These are phyloP conservation scores for Trogon melanurus DNA, from an alignment of 2,113 vertebrate species.

Conservation along the genomic window DNA sequence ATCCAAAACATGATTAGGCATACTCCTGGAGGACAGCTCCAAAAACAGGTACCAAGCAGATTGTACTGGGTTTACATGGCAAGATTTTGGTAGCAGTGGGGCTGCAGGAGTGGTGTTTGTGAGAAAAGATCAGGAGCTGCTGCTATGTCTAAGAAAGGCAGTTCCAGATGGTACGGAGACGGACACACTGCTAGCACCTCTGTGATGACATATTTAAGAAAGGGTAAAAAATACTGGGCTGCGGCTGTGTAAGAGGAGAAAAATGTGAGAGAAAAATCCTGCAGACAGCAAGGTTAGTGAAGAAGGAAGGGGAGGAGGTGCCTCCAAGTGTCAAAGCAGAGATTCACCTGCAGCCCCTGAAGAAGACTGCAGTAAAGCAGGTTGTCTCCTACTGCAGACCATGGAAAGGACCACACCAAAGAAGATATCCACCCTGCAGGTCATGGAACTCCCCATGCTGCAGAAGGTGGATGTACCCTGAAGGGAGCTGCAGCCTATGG, in stretches of 20 bases:
- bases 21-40: not conserved
- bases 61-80: fast-evolving
- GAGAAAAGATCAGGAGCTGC: not conserved
- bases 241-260: not conserved
- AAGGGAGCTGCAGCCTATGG: not conserved
- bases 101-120: not conserved
- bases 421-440: not conserved
- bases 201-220: not conserved
- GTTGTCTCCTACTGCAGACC: not conserved
- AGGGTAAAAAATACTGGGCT: not conserved
- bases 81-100: not conserved
- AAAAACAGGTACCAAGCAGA: not conserved
- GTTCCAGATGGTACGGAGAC: not conserved
- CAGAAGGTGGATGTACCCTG: not conserved
- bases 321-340: not conserved
- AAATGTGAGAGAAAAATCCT: not conserved
- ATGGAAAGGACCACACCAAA: not conserved
- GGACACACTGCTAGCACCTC: fast-evolving
- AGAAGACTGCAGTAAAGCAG: not conserved
- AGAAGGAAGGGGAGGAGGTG: not conserved
- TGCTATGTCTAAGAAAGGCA: not conserved
- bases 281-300: not conserved
- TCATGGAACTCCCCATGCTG: fast-evolving
- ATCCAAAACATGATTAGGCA: fast-evolving
- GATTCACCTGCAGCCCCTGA: not conserved